Conservation (phyloP, 1,140 invertebrate genomes). For the Eciton burchellii region DNA sequence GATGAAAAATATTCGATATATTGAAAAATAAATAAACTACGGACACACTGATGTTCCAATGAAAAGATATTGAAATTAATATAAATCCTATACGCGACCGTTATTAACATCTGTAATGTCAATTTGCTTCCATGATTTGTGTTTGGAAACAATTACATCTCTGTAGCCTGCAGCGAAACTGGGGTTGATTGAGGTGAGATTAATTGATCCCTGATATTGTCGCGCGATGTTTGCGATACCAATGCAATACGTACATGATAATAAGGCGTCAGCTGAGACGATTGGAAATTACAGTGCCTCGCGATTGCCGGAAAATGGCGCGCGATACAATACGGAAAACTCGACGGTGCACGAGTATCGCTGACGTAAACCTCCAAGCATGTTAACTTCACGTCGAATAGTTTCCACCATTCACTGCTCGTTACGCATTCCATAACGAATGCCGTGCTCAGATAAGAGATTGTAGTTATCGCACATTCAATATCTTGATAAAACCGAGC, state of each 20-base stretch:
- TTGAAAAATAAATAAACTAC: background rate
- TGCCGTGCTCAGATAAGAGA: slow-evolving; percentile 33
- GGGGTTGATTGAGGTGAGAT: slow-evolving; percentile 11
- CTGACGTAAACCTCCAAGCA: slow-evolving; percentile 64
- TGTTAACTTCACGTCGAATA: slow-evolving; percentile 46
- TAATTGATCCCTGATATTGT: slow-evolving; percentile 18
- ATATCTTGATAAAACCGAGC: slow-evolving; percentile 2
- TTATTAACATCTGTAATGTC: background rate
- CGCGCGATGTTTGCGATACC: slow-evolving; percentile 12
- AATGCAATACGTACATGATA: too few species aligned
- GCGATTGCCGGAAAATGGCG: slow-evolving; percentile 17
- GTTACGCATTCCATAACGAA: slow-evolving; percentile 15
- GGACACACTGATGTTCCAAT: background rate
- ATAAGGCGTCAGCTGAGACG: slow-evolving; percentile 24
- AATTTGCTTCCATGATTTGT: background rate
- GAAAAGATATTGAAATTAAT: slow-evolving; percentile 7
- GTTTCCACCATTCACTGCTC: slow-evolving; percentile 60
- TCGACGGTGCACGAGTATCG: slow-evolving; percentile 16
- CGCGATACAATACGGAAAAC: slow-evolving; percentile 60
- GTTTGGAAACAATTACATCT: background rate
- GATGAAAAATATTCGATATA: too few species aligned
- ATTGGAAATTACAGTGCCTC: slow-evolving; percentile 22
- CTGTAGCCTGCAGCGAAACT: background rate
- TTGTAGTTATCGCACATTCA: background rate
- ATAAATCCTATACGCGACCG: background rate